Percentiles rank a stretch among this genome's conserved stretches.
phyloP scores from a whole-genome alignment of 2,113 vertebrate species.

The Verasper variegatus region DNA sequence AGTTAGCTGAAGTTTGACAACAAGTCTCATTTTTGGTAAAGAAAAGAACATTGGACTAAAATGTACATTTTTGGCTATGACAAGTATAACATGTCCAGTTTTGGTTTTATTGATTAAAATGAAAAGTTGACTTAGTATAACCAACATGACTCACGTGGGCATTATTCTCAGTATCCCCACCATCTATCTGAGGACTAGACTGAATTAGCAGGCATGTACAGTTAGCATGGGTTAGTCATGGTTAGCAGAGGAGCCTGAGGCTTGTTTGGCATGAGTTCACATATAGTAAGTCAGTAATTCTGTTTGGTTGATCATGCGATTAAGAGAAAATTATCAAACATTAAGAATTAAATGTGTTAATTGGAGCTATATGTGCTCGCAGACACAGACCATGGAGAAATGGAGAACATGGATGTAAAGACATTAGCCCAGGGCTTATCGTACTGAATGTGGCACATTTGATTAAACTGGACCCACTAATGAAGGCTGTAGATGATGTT shows the following conservation, averaged over 20 bases:
- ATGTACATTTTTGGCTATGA: too few relatives aligned
- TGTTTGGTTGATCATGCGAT: constrained; percentile 3
- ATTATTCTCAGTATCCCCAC: too few relatives aligned
- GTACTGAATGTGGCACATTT: constrained; percentile 6
- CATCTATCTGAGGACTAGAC: too few relatives aligned
- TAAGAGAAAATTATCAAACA: constrained; percentile 36
- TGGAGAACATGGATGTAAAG: constrained; percentile 40
- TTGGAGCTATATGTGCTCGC: constrained; percentile 19
- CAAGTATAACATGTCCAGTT: too few relatives aligned
- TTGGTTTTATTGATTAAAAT: background rate
- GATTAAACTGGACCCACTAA: constrained; percentile 49
- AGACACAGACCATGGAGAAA: constrained; percentile 17
- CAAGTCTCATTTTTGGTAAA: too few relatives aligned
- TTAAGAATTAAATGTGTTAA: constrained; percentile 43
- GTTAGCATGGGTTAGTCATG: too few relatives aligned
- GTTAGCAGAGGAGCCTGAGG: background rate
- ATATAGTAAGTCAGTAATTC: background rate
- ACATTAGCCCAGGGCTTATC: constrained; percentile 41
- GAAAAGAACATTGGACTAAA: too few relatives aligned
- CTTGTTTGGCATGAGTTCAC: constrained; percentile 6
- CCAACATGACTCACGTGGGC: background rate
- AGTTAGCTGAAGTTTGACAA: too few relatives aligned
- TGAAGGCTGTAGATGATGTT: constrained; percentile 33
- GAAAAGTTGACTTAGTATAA: too few relatives aligned
- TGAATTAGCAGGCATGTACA: too few relatives aligned